Evolutionary conservation across 1,140 invertebrate species (phyloP), one percentile per base, ranked within the genome.

Genomic region (Tachypleus tridentatus): DNA sequence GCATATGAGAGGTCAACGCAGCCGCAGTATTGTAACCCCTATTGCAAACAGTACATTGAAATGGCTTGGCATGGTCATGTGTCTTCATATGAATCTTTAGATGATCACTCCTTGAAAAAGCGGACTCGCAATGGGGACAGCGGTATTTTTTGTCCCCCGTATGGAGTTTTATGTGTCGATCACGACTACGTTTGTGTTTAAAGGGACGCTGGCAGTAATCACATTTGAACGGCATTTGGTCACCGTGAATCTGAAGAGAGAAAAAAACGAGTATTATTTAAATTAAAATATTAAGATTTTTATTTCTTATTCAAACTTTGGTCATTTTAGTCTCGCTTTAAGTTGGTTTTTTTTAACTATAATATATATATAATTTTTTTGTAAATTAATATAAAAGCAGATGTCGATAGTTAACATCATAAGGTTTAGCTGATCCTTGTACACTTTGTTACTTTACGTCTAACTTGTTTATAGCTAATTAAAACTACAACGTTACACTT

Each of bases 71-170:
- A 65, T 88, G 89, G 76, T 96, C 92, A 73, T 97, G 93, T 0
- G 91, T 96, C 75, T 93, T 93, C 86, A 95, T 87, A 75, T 97
- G 93, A 68, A 94, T 95, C 78, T 96, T 96, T 72, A 97, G 76
- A 74, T 97, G 93, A 76, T 97, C 93, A 76, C 91, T 93, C 78
- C 93, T 86, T 47, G 90, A 91, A 79, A 96, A 97, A 62, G 92
- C 91, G 8, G 91, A 87, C 73, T 93, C 88, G 76, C 94, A 97
- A 74, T 93, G 88, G 3, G 84, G 81, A 77, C 94, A 97, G 73
- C 89, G 88, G 78, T 95, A 96, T 78, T 93, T 93, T 75, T 90
- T 85, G 77, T 96, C 92, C 4, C 93, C 92, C 3, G 92, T 95
- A 79, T 97, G 94, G 62, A 97, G 81, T 76, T 97, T 97, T 69